Evolutionary conservation across 2,888 invertebrate species (phyloP), one percentile per base, ranked within the genome.

Genomic region (Hydropsyche betteni): DNA sequence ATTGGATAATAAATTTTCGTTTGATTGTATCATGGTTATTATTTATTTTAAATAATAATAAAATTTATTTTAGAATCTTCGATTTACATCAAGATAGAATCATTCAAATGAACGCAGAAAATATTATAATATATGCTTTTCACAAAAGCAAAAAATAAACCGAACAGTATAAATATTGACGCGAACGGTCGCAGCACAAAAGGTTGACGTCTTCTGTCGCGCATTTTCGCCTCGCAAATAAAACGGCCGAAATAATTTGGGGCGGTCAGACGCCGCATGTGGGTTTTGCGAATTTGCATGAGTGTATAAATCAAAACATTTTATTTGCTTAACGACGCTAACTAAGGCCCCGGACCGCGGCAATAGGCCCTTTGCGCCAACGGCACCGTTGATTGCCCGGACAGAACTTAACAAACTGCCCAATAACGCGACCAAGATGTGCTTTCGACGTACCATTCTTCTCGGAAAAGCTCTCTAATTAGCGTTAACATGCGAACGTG

Each of bases 261-360:
- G 71, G 68, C 76, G 72, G 73, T 73, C 76, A 76, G 74, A 61
- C 77, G 33, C 76, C 61, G 77, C 79, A 79, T 79, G 79, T 77
- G 79, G 79, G 79, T 79, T 76, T 76, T 70, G 64, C 70, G 75
- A 79, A 79, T 79, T 79, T 79, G 77, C 79, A 79, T 79, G 77
- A 71, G 70, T 76, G 69, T 76, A 77, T 79, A 79, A 79, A 79
- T 79, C 79, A 79, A 77, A 77, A 77, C 70, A 79, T 76, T 79
- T 74, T 79, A 79, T 77, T 79, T 76, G 75, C 76, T 76, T 75
- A 78, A 78, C 78, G 75, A 78, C 74, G 69, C 70, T 74, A 76
- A 68, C 75, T 75, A 55, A 75, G 55, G 68, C 70, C 38, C 44
- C 70, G 55, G 55, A 24, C 24, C 24, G 24, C 24, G 24, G 24